Percentiles rank a stretch among this genome's conserved stretches.
phyloP scores from a whole-genome alignment of 2,888 invertebrate species.

The Embidobia sp. region DNA sequence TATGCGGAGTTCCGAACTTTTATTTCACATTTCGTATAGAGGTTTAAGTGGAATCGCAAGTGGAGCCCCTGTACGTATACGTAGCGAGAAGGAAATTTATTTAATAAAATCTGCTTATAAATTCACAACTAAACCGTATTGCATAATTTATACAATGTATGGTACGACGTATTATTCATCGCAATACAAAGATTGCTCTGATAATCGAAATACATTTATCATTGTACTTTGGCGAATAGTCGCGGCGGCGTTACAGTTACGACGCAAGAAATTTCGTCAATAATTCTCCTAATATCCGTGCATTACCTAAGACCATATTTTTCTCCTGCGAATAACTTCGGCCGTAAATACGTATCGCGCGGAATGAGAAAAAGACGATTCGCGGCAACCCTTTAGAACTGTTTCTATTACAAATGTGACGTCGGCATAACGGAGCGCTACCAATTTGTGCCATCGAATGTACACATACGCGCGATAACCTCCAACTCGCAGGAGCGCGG shows the following conservation, averaged over 20 bases:
- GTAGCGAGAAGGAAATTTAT: neutral
- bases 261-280: constrained; percentile 13
- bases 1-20: constrained; percentile 1
- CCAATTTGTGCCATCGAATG: constrained; percentile 62
- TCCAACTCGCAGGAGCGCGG: constrained; percentile 71
- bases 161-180: neutral
- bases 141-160: neutral
- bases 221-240: constrained; percentile 17
- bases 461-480: constrained; percentile 61
- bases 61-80: neutral
- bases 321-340: constrained; percentile 28
- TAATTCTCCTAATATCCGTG: constrained; percentile 34
- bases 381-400: constrained; percentile 41
- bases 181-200: neutral
- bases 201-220: constrained; percentile 26
- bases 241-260: constrained; percentile 9
- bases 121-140: neutral
- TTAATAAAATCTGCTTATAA: neutral
- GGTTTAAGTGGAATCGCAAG: neutral
- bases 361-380: constrained; percentile 31
- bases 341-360: constrained; percentile 17
- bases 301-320: constrained; percentile 41
- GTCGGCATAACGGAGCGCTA: constrained; percentile 43
- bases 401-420: constrained; percentile 58
- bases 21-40: constrained; percentile 2